A percentile compares a stretch with the other conserved stretches of the same genome.
Conservation (phyloP, 2,888 invertebrate genomes). For the Calameuta idolon region DNA sequence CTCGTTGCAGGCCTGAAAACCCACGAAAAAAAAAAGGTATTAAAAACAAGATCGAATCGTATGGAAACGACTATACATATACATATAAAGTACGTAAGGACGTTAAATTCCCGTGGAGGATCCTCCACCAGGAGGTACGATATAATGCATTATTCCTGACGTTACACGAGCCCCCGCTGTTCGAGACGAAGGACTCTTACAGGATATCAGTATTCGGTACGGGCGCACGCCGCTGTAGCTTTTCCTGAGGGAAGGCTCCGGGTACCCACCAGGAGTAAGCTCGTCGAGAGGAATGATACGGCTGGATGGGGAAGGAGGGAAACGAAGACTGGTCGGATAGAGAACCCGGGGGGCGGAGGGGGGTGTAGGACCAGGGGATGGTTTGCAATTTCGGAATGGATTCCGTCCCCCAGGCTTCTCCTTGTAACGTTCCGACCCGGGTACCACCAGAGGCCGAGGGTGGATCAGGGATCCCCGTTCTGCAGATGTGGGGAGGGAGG, state of each 20-base stretch:
- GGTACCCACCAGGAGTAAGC: neutral
- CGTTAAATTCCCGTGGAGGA: neutral
- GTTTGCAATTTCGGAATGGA: conserved; percentile 67
- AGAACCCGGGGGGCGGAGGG: conserved; percentile 28
- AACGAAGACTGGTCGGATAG: conserved; percentile 32
- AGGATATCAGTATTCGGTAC: conserved; percentile 66
- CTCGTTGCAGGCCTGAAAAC: conserved; percentile 92
- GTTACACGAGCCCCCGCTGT: conserved; percentile 42
- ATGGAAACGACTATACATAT: neutral
- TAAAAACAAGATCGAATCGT: neutral
- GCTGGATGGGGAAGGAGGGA: conserved; percentile 25
- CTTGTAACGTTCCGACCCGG: conserved; percentile 23
- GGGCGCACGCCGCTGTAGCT: conserved; percentile 51
- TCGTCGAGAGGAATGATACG: conserved; percentile 27
- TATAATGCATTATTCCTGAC: conserved; percentile 62
- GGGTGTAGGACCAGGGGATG: conserved; percentile 48
- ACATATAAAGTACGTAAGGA: neutral
- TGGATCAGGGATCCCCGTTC: conserved; percentile 51
- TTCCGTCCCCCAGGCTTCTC: conserved; percentile 53
- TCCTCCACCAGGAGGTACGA: conserved; percentile 20
- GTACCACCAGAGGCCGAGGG: conserved; percentile 32
- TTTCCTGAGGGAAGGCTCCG: conserved; percentile 60
- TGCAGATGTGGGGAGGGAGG: conserved; percentile 41
- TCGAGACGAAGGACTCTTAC: conserved; percentile 59
- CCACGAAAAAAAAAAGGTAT: neutral